These are phyloP conservation scores for Agrypnus murinus DNA, from an alignment of 2,888 invertebrate genomes.

Conservation along the genomic window DNA sequence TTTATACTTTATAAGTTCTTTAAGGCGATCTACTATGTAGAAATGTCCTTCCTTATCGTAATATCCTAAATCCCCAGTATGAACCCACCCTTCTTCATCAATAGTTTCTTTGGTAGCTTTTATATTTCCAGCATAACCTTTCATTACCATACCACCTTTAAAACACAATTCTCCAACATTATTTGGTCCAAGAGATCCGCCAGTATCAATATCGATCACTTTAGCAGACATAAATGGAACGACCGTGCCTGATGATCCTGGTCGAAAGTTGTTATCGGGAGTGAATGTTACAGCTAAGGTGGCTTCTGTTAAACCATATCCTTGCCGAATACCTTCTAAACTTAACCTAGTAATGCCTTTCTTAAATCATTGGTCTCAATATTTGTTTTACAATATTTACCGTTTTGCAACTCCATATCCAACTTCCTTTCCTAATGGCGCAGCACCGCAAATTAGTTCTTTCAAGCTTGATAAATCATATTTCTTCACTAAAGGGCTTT, in stretches of 20 bases:
- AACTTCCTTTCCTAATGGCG: constrained; percentile 82
- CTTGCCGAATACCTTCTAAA: constrained; percentile 71
- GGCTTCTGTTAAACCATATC: constrained; percentile 84
- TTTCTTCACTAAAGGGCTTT: constrained; percentile 81
- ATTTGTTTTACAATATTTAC: no score
- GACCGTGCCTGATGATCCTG: constrained; percentile 78
- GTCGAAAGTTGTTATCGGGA: constrained; percentile 70
- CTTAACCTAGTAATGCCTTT: constrained; percentile 9
- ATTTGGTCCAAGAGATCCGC: constrained; percentile 72
- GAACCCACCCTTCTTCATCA: constrained; percentile 68
- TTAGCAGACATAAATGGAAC: constrained; percentile 77
- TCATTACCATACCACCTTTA: constrained; percentile 76
- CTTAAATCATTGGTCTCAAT: no score
- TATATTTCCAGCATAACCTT: constrained; percentile 84
- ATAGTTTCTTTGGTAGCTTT: constrained; percentile 77
- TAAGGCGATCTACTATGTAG: neutral
- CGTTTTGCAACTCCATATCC: constrained; percentile 41
- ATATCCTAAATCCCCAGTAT: constrained; percentile 1
- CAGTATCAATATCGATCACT: constrained; percentile 77
- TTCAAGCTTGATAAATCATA: constrained; percentile 81
- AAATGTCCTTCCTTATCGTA: neutral
- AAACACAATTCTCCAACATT: constrained; percentile 87
- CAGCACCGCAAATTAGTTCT: constrained; percentile 82
- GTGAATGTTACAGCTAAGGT: constrained; percentile 72
- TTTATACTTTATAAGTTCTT: constrained; percentile 86